phyloP scores from a whole-genome alignment of 2,888 invertebrate species.

The Nomada flava region DNA sequence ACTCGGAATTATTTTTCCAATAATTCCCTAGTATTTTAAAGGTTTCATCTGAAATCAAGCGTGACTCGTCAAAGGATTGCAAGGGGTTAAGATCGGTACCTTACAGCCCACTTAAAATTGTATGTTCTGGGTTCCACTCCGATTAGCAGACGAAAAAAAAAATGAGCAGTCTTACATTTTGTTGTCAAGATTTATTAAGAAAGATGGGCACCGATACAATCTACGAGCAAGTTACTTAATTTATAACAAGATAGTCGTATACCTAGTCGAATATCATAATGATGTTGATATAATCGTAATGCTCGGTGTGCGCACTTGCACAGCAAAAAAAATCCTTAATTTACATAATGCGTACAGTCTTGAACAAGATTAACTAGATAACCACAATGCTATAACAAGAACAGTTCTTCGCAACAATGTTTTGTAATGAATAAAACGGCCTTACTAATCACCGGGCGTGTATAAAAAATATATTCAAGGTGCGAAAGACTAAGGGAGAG shows the following conservation, averaged over 20 bases:
- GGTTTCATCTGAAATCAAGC: too few species aligned
- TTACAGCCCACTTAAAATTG: background rate
- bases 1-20: too few species aligned
- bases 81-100: background rate
- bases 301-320: background rate
- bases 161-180: background rate
- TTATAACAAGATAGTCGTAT: conserved; percentile 5
- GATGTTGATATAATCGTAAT: conserved; percentile 39
- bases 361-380: conserved; percentile 58
- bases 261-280: conserved; percentile 16
- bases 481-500: conserved; percentile 18
- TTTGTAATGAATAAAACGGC: conserved; percentile 78
- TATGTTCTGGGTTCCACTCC: conserved; percentile 4
- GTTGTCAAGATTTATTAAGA: conserved; percentile 1
- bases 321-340: conserved; percentile 16
- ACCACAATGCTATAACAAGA: conserved; percentile 68
- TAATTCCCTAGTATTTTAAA: too few species aligned
- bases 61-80: too few species aligned
- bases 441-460: conserved; percentile 75
- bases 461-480: conserved; percentile 59
- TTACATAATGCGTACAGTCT: conserved; percentile 50
- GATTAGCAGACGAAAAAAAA: conserved; percentile 1
- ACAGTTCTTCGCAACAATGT: conserved; percentile 64
- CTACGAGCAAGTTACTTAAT: conserved; percentile 26
- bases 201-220: conserved; percentile 17